phyloP scores from a whole-genome alignment of 1,140 invertebrate species.

The Trichonephila clavipes region DNA sequence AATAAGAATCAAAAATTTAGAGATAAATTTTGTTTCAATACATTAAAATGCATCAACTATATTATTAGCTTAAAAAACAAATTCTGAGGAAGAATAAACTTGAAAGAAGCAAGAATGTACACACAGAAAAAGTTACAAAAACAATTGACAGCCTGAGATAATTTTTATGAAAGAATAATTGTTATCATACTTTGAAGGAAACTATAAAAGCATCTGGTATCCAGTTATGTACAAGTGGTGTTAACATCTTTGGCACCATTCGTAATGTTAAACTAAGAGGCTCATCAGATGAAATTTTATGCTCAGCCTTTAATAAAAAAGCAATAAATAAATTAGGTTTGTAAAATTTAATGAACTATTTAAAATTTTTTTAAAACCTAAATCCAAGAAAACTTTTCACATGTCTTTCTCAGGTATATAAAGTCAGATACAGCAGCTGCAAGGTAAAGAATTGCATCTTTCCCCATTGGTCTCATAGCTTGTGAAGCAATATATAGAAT shows the following conservation, averaged over 20 bases:
- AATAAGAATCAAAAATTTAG: no score
- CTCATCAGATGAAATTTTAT: conserved; percentile 95
- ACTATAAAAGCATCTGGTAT: conserved; percentile 95
- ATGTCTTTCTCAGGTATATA: conserved; percentile 96
- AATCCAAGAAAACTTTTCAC: conserved; percentile 84
- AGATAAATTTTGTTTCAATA: no score
- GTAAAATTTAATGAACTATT: neutral
- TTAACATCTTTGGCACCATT: conserved; percentile 97
- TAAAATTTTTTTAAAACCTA: neutral
- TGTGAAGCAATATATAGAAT: conserved; percentile 90
- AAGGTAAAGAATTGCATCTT: conserved; percentile 91
- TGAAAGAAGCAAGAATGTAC: no score
- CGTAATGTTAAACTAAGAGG: conserved; percentile 92
- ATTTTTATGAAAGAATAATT: neutral
- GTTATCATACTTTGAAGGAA: conserved; percentile 91
- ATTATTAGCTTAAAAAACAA: no score
- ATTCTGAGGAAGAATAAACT: no score
- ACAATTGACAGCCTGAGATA: neutral
- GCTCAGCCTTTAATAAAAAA: conserved; percentile 87
- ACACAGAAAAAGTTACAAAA: no score
- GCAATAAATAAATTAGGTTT: conserved; percentile 65
- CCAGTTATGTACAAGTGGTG: conserved; percentile 94
- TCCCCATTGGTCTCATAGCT: conserved; percentile 86
- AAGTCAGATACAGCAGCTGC: conserved; percentile 99
- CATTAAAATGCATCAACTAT: no score